phyloP scores from a whole-genome alignment of 1,140 invertebrate species.

The Drosophila dunni region DNA sequence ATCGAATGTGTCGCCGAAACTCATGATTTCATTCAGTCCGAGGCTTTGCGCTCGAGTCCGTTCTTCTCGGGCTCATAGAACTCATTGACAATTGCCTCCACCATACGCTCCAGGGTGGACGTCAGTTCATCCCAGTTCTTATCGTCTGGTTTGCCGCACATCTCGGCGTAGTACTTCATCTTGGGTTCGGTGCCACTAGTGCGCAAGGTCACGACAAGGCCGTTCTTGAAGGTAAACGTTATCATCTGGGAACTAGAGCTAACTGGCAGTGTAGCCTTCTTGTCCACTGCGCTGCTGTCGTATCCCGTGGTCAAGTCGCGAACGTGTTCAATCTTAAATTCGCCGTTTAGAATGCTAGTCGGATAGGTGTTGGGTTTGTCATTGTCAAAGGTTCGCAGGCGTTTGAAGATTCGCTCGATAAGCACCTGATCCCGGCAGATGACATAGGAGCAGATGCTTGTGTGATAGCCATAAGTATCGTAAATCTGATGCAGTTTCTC shows the following conservation, averaged over 20 bases:
- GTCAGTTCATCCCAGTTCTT: slow-evolving; percentile 89
- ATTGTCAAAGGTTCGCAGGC: slow-evolving; percentile 90
- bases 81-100: slow-evolving; percentile 91
- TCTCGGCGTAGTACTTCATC: slow-evolving; percentile 98
- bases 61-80: slow-evolving; percentile 92
- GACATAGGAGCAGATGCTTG: slow-evolving; percentile 94
- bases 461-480: slow-evolving; percentile 93
- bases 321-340: slow-evolving; percentile 90
- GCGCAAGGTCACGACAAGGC: slow-evolving; percentile 93
- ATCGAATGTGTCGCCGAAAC: slow-evolving; percentile 25
- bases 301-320: slow-evolving; percentile 96
- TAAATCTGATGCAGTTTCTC: slow-evolving; percentile 94
- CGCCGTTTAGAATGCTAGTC: slow-evolving; percentile 87
- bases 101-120: slow-evolving; percentile 89
- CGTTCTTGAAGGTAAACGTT: slow-evolving; percentile 96
- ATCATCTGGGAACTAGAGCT: slow-evolving; percentile 96
- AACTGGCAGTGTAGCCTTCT: slow-evolving; percentile 91
- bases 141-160: slow-evolving; percentile 89
- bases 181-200: slow-evolving; percentile 99
- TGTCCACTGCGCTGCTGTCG: slow-evolving; percentile 90
- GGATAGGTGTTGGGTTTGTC: slow-evolving; percentile 88
- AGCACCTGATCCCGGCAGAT: slow-evolving; percentile 91
- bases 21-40: slow-evolving; percentile 49
- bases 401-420: slow-evolving; percentile 92
- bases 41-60: slow-evolving; percentile 86